phyloP scores from a whole-genome alignment of 2,888 invertebrate genomes.

The Coleophora deauratella region DNA sequence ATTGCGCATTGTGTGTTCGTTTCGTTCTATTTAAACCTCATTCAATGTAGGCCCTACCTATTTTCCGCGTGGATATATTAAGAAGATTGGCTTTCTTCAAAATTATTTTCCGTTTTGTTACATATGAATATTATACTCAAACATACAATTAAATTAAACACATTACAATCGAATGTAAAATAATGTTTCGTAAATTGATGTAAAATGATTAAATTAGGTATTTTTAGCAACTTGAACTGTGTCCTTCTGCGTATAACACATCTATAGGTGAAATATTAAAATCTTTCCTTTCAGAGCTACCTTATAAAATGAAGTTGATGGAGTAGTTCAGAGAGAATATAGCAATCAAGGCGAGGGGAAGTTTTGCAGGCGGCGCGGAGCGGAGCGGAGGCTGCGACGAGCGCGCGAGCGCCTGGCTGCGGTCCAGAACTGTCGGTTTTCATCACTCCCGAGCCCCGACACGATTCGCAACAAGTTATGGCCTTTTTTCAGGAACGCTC shows the following conservation, averaged over 20 bases:
- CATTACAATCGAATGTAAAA: too few relatives aligned
- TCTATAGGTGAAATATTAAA: too few relatives aligned
- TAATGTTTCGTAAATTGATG: too few relatives aligned
- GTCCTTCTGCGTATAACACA: too few relatives aligned
- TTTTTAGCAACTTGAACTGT: too few relatives aligned
- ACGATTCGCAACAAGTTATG: conserved; percentile 45
- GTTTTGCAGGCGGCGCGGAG: conserved; percentile 31
- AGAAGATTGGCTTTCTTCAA: background rate
- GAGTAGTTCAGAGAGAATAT: background rate
- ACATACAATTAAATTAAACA: too few relatives aligned
- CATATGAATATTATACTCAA: too few relatives aligned
- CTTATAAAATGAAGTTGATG: too few relatives aligned
- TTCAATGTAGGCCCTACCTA: conserved; percentile 1
- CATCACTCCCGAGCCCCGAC: conserved; percentile 30
- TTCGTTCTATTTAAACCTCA: conserved; percentile 8
- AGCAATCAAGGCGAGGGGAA: conserved; percentile 24
- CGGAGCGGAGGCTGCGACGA: conserved; percentile 28
- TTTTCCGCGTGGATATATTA: too few relatives aligned
- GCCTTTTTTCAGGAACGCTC: conserved; percentile 25
- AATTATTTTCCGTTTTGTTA: background rate
- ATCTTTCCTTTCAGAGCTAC: background rate
- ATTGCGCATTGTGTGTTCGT: conserved; percentile 36
- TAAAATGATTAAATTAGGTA: too few relatives aligned
- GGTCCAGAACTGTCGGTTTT: conserved; percentile 39
- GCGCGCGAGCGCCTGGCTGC: conserved; percentile 37